Evolutionary conservation across 2,888 invertebrate genomes (phyloP), one percentile per base, ranked within the genome.

Genomic region (Epistrophe grossulariae): DNA sequence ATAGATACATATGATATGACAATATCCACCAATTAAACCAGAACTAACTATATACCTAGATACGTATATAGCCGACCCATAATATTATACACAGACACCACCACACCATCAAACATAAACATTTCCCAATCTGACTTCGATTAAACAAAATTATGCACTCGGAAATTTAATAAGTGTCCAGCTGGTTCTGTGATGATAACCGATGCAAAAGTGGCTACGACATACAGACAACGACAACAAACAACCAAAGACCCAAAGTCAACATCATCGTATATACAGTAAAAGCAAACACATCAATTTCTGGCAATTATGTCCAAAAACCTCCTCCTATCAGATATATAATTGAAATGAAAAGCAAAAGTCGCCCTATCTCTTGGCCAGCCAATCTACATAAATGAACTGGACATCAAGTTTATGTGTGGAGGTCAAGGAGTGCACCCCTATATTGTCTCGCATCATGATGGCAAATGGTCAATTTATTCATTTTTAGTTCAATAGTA

Each of bases 281-380:
- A 79, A 76, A 82, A 66, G 79, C 72, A 82, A 87, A 82, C 87
- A 82, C 87, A 87, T 82, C 82, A 87, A 83, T 87, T 76, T 87
- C 82, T 72, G 71, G 52, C 82, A 82, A 82, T 82, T 79, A 79
- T 71, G 60, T 64, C 59, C 50, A 50, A 55, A 66, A 79, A 82
- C 79, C 31, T 48, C 73, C 43, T 35, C 9, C 35, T 6, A 9
- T 52, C 48, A 60, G 78, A 72, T 87, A 87, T 82, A 79, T 82
- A 87, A 82, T 82, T 79, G 79, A 83, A 87, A 82, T 62, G 83
- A 74, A 55, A 68, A 70, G 6, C 66, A 35, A 50, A 28, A 64
- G n/a, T 19, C 13, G 1, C 66, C 45, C n/a, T 43, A 15, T 10
- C 77, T 28, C 50, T 5, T 15, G 4, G 1, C 43, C 52, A 17